A percentile compares a stretch with the other conserved stretches of the same genome.
Conservation (phyloP, 2,797 vertebrate species). For the Botia almorhae region DNA sequence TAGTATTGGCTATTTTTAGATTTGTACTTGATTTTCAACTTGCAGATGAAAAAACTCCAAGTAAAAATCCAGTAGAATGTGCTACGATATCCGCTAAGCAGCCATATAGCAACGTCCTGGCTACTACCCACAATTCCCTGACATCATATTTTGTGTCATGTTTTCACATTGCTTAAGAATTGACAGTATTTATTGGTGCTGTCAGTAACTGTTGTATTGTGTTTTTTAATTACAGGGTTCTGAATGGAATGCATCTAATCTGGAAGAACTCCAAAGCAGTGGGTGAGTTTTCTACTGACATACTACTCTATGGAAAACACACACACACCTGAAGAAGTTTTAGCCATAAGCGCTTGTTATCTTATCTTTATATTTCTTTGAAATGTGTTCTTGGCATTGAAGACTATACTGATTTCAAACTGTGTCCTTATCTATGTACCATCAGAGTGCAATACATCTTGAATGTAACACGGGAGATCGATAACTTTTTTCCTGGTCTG, state of each 20-base stretch:
- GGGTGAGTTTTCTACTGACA: constrained; percentile 81
- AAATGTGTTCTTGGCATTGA: background rate
- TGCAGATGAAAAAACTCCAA: too few relatives aligned
- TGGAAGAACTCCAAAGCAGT: constrained; percentile 95
- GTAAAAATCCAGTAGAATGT: too few relatives aligned
- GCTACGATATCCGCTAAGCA: background rate
- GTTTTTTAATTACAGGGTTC: constrained; percentile 84
- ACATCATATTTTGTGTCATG: background rate
- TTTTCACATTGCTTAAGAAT: background rate
- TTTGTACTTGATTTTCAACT: too few relatives aligned
- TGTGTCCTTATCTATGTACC: background rate
- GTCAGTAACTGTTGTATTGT: background rate
- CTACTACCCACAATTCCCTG: background rate
- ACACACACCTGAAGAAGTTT: background rate
- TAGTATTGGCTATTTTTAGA: too few relatives aligned
- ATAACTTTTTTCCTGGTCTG: constrained; percentile 96
- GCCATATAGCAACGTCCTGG: background rate
- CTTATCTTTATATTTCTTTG: too few relatives aligned
- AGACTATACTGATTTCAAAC: background rate
- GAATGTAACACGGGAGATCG: constrained; percentile 96
- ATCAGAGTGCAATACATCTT: constrained; percentile 91
- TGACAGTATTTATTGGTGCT: background rate
- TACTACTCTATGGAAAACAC: too few relatives aligned
- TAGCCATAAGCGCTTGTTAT: background rate
- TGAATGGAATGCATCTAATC: constrained; percentile 97